Conservation (phyloP, 2,113 vertebrate genomes). For the Colius striatus region DNA sequence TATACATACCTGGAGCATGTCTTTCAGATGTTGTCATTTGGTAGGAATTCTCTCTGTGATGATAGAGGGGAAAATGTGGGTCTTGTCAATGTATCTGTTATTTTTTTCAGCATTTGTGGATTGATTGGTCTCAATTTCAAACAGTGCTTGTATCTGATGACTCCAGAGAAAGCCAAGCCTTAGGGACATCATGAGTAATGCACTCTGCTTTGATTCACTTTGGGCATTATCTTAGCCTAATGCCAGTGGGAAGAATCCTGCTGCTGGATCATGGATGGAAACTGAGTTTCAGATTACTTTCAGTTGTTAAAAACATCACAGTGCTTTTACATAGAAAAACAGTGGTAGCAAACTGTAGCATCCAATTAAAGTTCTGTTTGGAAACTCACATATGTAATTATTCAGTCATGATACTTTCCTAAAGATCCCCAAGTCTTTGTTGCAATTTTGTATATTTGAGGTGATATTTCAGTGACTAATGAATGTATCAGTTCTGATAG, state of each 20-base stretch:
- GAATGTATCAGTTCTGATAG: accelerated
- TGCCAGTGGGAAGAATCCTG: not conserved
- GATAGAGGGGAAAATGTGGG: not conserved
- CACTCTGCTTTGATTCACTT: not conserved
- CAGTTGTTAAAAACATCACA: not conserved
- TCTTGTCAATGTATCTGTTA: not conserved
- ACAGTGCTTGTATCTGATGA: not conserved
- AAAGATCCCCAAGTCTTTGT: not conserved
- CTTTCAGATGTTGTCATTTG: not conserved
- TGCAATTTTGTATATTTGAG: not conserved
- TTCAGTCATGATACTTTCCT: not conserved
- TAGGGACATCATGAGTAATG: not conserved
- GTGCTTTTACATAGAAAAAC: not conserved
- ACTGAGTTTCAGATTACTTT: not conserved
- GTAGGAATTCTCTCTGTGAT: not conserved
- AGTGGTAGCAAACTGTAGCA: not conserved
- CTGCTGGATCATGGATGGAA: not conserved
- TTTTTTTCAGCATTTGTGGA: not conserved
- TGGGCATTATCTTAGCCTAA: not conserved
- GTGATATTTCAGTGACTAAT: not conserved
- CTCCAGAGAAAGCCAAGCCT: not conserved
- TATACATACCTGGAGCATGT: accelerated
- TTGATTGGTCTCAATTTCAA: constrained; percentile 15
- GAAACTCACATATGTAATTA: not conserved
- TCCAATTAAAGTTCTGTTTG: not conserved